Evolutionary conservation across 1,140 invertebrate species (phyloP).

Genomic region (Varroa destructor): DNA sequence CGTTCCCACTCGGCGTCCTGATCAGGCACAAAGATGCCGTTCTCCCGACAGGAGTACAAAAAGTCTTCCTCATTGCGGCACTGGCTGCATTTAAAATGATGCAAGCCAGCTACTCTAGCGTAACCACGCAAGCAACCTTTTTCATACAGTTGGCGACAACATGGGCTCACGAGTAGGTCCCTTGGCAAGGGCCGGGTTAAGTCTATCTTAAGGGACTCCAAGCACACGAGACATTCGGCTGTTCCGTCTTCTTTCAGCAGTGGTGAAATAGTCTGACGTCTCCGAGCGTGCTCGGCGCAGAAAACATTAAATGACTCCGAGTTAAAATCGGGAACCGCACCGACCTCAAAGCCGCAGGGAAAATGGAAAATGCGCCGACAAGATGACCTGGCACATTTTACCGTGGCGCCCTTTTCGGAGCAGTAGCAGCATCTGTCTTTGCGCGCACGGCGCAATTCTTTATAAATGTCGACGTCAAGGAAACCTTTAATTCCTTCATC

Average conservation of each 20-base stretch:
- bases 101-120: neutral
- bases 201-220: too few species aligned
- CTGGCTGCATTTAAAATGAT: neutral
- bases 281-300: neutral
- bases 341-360: neutral
- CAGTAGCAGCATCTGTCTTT: neutral
- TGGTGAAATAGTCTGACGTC: too few species aligned
- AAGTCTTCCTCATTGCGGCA: conserved; percentile 5
- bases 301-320: neutral
- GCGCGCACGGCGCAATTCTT: neutral
- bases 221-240: too few species aligned
- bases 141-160: too few species aligned
- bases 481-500: conserved; percentile 23
- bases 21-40: conserved; percentile 13
- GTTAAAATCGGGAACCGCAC: neutral
- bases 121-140: too few species aligned
- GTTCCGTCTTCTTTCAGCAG: too few species aligned
- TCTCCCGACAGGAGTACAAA: neutral
- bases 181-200: too few species aligned
- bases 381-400: neutral
- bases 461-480: neutral
- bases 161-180: too few species aligned
- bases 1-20: conserved; percentile 24
- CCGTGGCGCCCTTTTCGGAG: neutral
- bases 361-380: conserved; percentile 2